These are phyloP conservation scores for Bibio marci DNA, from an alignment of 2,888 invertebrate species.

Conservation along the genomic window DNA sequence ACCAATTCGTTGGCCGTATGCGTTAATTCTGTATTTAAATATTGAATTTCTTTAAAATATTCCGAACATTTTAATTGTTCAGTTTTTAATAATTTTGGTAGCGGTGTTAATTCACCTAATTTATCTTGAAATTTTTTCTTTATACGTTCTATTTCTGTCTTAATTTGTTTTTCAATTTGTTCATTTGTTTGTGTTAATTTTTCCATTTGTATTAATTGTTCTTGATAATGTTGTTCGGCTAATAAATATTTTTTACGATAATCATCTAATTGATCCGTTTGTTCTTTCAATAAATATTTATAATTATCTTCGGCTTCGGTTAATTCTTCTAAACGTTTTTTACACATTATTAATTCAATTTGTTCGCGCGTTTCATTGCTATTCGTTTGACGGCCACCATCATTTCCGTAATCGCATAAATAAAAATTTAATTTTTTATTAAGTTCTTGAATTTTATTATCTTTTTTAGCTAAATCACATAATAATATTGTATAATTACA, in stretches of 20 bases:
- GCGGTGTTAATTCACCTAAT: slow-evolving; percentile 18
- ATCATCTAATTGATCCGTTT: slow-evolving; percentile 20
- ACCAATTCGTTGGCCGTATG: slow-evolving; percentile 16
- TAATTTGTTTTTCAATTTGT: slow-evolving; percentile 24
- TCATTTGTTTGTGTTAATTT: slow-evolving; percentile 21
- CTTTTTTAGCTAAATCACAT: too few relatives aligned
- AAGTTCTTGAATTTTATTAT: too few relatives aligned
- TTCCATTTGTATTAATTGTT: slow-evolving; percentile 24
- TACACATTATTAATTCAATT: neutral
- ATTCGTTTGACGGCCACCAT: too few relatives aligned
- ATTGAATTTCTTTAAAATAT: slow-evolving; percentile 18
- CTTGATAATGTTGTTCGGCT: slow-evolving; percentile 23
- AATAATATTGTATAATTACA: too few relatives aligned
- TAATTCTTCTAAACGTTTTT: neutral
- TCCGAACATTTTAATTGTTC: slow-evolving; percentile 22
- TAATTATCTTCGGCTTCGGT: too few relatives aligned
- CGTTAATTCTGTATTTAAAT: slow-evolving; percentile 20
- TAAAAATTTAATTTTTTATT: too few relatives aligned
- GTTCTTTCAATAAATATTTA: slow-evolving; percentile 10
- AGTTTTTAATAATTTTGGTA: slow-evolving; percentile 20
- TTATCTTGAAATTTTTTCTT: slow-evolving; percentile 21
- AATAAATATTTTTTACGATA: slow-evolving; percentile 23
- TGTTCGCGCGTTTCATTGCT: too few relatives aligned
- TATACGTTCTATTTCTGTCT: slow-evolving; percentile 20
- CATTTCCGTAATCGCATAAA: too few relatives aligned